Conservation (phyloP, 1,140 invertebrate species). For the Colletes latitarsis region DNA sequence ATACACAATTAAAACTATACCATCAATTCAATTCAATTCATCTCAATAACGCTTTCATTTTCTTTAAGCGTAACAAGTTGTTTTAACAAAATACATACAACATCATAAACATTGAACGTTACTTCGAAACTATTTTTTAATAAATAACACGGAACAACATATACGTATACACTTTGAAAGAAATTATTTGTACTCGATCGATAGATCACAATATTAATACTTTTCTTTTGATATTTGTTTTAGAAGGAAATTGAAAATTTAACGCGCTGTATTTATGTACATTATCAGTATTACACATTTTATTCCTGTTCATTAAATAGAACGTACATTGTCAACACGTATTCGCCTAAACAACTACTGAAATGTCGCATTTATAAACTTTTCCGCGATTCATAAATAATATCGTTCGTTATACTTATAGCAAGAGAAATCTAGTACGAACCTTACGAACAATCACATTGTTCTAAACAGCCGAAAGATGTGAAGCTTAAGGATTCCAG, state of each 20-base stretch:
- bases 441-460: slow-evolving; percentile 47
- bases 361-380: background rate
- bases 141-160: too few relatives aligned
- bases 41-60: too few relatives aligned
- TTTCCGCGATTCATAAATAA: background rate
- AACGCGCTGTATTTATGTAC: background rate
- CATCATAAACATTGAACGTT: background rate
- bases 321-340: background rate
- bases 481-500: slow-evolving; percentile 2
- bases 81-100: background rate
- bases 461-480: slow-evolving; percentile 28
- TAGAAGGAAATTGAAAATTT: background rate
- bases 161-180: background rate
- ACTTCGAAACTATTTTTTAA: background rate
- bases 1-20: slow-evolving; percentile 1
- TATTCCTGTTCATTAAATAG: too few relatives aligned
- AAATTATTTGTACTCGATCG: background rate
- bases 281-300: too few relatives aligned
- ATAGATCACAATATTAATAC: background rate
- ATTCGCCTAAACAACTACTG: background rate
- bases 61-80: background rate
- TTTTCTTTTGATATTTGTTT: background rate
- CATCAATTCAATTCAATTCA: background rate
- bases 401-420: background rate
- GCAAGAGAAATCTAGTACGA: background rate